Evolutionary conservation across 2,797 vertebrate genomes (phyloP), one percentile per base, ranked within the genome.

Genomic region (Mionectes olivaceus): DNA sequence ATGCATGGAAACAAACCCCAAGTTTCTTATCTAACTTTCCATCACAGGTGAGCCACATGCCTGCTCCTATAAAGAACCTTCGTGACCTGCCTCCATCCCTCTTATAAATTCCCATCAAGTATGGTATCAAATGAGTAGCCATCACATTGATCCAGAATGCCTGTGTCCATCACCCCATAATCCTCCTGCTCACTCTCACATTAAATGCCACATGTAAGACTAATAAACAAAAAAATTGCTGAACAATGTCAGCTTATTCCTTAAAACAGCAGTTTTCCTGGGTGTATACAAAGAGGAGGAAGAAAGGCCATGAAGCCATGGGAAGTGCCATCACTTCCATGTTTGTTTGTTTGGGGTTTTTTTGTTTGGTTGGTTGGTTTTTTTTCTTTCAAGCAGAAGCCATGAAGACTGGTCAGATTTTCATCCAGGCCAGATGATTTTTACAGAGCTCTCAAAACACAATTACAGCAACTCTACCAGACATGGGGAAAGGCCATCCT

Each of bases 251-350:
- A 57, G 56, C 10, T 37, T 63, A 27, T 41, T 84, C 59, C 41
- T 76, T 37, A 47, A 43, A 75, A n/a, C 28, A 53, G n/a, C 19
- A 19, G 3, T 47, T 80, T 90, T 65, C 22, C 18, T 61, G 19
- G 19, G n/a, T 11, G 4, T 5, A 23, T 24, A 25, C 11, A 52
- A 84, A 75, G 27, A 79, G 69, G 56, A 69, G 15, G 10, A 65
- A 88, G 27, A 43, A 21, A 65, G 11, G 44, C 8, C 11, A 65
- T 13, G 73, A 65, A 80, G 55, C n/a, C 15, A 23, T 0, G 0
- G 49, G 13, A 76, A 55, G 22, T 18, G 11, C 13, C 39, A 47
- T 14, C 27, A 19, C 37, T 41, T 87, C 15, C n/a, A 33, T 7
- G 6, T 18, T 47, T 64, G 65, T 64, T 65, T 35, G 35, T 35